These are phyloP conservation scores for Crypturellus tataupa DNA, from an alignment of 2,797 vertebrate species.

Conservation along the genomic window DNA sequence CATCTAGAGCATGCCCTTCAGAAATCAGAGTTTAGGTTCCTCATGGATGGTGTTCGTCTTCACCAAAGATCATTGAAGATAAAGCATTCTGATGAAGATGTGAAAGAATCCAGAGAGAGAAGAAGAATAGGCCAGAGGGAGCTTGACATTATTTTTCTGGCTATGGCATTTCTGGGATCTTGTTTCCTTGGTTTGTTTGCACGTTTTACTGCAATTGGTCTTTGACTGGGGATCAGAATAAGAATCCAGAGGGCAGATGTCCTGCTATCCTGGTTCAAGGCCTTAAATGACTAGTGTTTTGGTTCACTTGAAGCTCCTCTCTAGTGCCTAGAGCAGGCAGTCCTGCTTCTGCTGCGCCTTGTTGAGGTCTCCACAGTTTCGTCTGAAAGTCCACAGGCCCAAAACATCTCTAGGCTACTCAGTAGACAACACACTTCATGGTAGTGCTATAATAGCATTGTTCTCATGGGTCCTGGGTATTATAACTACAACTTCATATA, in stretches of 20 bases:
- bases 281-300: not conserved
- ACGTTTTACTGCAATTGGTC: not conserved
- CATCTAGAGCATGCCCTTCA: not conserved
- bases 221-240: not conserved
- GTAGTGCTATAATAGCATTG: not conserved
- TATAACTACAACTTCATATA: rapidly evolving
- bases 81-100: not conserved
- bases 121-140: not conserved
- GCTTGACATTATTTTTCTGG: not conserved
- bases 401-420: not conserved
- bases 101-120: not conserved
- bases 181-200: not conserved
- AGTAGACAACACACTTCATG: not conserved
- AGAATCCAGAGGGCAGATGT: not conserved
- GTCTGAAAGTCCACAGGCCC: not conserved
- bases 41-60: not conserved
- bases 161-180: not conserved
- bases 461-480: not conserved
- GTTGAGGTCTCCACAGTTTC: not conserved
- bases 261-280: not conserved
- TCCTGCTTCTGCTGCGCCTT: not conserved
- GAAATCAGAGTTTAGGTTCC: not conserved
- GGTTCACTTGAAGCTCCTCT: not conserved
- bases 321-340: not conserved
- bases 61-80: not conserved